Base-by-base conservation (phyloP, 2,113 vertebrate genomes). In the Scortum barcoo region DNA sequence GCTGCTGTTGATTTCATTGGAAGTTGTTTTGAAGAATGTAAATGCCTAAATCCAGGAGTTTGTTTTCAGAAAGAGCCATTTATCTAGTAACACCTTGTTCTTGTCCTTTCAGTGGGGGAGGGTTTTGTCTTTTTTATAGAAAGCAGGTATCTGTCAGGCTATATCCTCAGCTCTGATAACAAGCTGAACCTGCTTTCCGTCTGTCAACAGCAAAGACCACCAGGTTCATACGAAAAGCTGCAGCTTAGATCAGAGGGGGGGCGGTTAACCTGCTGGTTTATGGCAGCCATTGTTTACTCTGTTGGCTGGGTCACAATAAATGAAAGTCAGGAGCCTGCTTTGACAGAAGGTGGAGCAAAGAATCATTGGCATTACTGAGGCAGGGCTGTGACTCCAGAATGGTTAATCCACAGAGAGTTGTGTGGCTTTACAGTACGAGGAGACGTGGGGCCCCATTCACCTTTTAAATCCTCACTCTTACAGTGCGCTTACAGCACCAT, bases 151-250 rank as follows among this genome's bases (percentile, higher is more conserved):
- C 56, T 81, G 72, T 87, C 88, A 80, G 66, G 48, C 81, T 78
- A 19, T 86, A 38, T 77, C 19, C 70, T 79, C 65, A 51, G 53
- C 61, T 38, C 80, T 58, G 77, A 91, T 88, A 93, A 91, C 79
- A 67, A 85, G 81, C 77, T 81, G 42, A 71, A 88, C 85, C 86
- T 92, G 89, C 83, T 89, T 76, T 88, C 61, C 57, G 56, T 94
- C 66, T 84, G 82, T 91, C 83, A 54, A 53, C 77, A 81, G 50
- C 73, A 13, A 30, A 44, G 57, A 76, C 74, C 48, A 62, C 46
- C 11, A 77, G 48, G 67, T 69, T 73, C 53, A 72, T 36, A 42
- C 38, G 48, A 16, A 28, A 0, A 50, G 19, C 61, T 48, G 40
- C 57, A 51, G 36, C 53, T 61, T 1, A 71, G 53, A 63, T 56